Conservation (phyloP, 2,888 invertebrate genomes). For the Halictus ligatus region DNA sequence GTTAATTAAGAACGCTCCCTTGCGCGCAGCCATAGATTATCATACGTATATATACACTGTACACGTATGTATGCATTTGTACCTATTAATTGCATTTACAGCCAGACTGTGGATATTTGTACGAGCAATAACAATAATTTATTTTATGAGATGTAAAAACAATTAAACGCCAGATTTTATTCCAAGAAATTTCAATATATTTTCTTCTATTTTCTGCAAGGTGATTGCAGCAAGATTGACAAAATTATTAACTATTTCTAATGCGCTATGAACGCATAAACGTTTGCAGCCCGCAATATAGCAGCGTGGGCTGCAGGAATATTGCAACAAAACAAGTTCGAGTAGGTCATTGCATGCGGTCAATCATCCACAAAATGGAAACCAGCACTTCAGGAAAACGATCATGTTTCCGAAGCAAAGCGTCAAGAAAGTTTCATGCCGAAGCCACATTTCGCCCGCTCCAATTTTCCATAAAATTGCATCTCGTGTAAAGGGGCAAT, state of each 20-base stretch:
- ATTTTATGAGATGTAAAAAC: neutral
- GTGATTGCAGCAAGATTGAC: neutral
- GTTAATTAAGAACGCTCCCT: neutral
- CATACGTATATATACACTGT: too few species aligned
- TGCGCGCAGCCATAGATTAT: neutral
- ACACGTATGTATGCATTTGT: too few species aligned
- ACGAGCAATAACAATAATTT: neutral
- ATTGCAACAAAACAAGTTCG: neutral
- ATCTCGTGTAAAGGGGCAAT: slow-evolving; percentile 1
- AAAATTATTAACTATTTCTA: too few species aligned
- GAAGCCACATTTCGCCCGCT: neutral
- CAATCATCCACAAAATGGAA: neutral
- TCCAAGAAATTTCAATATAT: too few species aligned
- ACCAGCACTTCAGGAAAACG: neutral
- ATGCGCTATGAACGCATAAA: neutral
- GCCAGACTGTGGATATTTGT: too few species aligned
- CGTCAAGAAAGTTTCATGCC: neutral
- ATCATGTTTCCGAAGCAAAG: slow-evolving; percentile 4
- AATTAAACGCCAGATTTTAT: neutral
- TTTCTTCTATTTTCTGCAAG: neutral
- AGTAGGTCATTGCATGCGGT: slow-evolving; percentile 1
- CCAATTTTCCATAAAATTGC: neutral
- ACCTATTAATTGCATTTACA: neutral
- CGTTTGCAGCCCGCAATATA: neutral
- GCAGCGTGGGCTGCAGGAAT: neutral